phyloP scores from a whole-genome alignment of 2,113 vertebrate species.

The Chauna torquata region DNA sequence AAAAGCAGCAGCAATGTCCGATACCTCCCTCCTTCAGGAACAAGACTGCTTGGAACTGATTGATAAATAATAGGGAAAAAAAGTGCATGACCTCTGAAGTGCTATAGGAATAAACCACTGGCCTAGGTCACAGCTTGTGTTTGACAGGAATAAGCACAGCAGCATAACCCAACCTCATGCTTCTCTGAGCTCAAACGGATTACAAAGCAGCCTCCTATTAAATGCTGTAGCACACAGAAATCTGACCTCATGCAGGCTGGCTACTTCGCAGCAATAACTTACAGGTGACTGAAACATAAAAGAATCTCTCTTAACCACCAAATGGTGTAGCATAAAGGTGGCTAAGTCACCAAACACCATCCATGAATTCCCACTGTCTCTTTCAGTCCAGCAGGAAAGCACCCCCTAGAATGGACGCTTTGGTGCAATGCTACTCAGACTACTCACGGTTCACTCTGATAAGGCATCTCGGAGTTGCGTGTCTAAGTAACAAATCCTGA shows the following conservation, averaged over 20 bases:
- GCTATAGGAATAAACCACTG: neutral
- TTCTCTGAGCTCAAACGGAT: neutral
- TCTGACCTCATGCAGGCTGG: neutral
- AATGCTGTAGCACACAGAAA: neutral
- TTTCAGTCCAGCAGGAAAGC: neutral
- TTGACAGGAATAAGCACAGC: neutral
- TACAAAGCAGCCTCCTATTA: neutral
- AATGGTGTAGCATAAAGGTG: neutral
- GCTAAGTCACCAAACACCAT: neutral
- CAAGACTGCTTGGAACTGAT: neutral
- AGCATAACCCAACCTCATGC: neutral
- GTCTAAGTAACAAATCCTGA: neutral
- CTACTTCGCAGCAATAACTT: neutral
- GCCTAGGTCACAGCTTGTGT: neutral
- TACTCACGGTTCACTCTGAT: neutral
- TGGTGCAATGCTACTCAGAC: neutral
- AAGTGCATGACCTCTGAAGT: neutral
- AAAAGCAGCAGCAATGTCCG: neutral
- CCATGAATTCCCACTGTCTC: neutral
- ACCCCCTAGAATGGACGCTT: neutral
- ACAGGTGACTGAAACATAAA: neutral
- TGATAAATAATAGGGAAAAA: neutral
- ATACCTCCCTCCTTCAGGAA: neutral
- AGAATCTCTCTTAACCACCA: neutral
- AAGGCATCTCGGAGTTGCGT: neutral